Evolutionary conservation across 2,113 vertebrate genomes (phyloP), one percentile per base, ranked within the genome.

Genomic region (Peromyscus maniculatus): DNA sequence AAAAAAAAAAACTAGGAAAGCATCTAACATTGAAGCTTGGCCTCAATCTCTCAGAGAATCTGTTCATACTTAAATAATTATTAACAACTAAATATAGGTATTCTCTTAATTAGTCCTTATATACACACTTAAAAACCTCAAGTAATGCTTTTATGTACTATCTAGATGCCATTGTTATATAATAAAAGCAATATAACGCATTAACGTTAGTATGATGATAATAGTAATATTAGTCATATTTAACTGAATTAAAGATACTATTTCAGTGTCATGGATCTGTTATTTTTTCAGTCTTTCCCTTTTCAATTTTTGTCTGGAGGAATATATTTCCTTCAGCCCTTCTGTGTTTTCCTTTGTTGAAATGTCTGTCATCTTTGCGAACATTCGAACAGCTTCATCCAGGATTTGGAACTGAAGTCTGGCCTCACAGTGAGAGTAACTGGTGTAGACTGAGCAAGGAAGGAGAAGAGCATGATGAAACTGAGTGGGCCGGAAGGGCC

Each of bases 51-150:
- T 71, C 39, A 69, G 33, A 88, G 57, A 91, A 91, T 78, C 19
- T 21, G 78, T 1, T 74, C n/a, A 66, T 57, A 6, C n/a, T 43
- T 19, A 78, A 13, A 59, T 88, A 49, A 78, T 33, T 91, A 9
- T 52, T 52, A 87, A 13, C 28, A 93, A 91, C 1, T 74, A 67
- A 74, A 62, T 46, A 82, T 46, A 91, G 83, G 59, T 57, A 72
- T 22, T 82, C 92, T 92, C 87, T 46, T 91, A 49, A 36, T 72
- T 95, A 91, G 57, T 87, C 59, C 87, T 72, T 57, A 91, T 22
- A 88, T 36, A 52, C 88, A 31, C 5, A 86, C 16, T 78, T 95
- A 77, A 28, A 95, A 89, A 93, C 64, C n/a, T 62, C 12, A 24
- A 52, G 28, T 57, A 88, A 83, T 72, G 1, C 10, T 49, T 87